Evolutionary conservation across 2,797 vertebrate species (phyloP).

Genomic region (Sebastes baramenuke): DNA sequence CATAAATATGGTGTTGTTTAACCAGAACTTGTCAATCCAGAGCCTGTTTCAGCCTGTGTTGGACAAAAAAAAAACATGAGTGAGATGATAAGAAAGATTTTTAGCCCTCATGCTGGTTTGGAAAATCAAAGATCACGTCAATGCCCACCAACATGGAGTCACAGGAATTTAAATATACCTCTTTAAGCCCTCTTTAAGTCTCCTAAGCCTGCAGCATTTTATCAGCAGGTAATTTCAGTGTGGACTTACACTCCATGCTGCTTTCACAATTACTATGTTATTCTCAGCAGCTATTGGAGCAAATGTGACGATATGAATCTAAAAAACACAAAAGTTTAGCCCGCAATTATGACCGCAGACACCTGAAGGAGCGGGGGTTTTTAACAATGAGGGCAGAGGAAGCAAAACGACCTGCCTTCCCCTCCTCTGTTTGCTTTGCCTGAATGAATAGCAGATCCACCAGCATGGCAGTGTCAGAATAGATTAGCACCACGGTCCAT

Average conservation of each 20-base stretch:
- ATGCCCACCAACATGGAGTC: constrained; percentile 64
- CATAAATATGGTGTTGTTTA: constrained; percentile 12
- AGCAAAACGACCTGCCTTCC: constrained; percentile 51
- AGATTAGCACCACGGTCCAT: constrained; percentile 79
- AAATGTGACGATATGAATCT: constrained; percentile 45
- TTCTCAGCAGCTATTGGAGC: background rate
- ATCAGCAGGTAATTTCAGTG: constrained; percentile 52
- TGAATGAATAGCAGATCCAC: constrained; percentile 76
- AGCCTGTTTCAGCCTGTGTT: constrained; percentile 74
- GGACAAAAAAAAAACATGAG: background rate
- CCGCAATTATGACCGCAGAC: constrained; percentile 21
- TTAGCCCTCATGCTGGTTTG: constrained; percentile 74
- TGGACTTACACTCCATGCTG: constrained; percentile 2
- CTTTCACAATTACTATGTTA: constrained; percentile 8
- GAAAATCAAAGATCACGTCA: constrained; percentile 70
- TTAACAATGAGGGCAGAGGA: constrained; percentile 60
- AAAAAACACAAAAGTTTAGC: constrained; percentile 27
- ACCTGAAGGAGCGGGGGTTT: constrained; percentile 47
- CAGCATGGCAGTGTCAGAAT: constrained; percentile 75
- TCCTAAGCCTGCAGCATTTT: constrained; percentile 34
- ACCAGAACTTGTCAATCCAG: constrained; percentile 60
- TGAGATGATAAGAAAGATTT: constrained; percentile 69
- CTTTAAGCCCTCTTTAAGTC: constrained; percentile 53
- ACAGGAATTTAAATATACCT: constrained; percentile 63
- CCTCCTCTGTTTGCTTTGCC: constrained; percentile 70